Evolutionary conservation across 1,140 invertebrate species (phyloP).

Genomic region (Trachymyrmex cornetzi): DNA sequence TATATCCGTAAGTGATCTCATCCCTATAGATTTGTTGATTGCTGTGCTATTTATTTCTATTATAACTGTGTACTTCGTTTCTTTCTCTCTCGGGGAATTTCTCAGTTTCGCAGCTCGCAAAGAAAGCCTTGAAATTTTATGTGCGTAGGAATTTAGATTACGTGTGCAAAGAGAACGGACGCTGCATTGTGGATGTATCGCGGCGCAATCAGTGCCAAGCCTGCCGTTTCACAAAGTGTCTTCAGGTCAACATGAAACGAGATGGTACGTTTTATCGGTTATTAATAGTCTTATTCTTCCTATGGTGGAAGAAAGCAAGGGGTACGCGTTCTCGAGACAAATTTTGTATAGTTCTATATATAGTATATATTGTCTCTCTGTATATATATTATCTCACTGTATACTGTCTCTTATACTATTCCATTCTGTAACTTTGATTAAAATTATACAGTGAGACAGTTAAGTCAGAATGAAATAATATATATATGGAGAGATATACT

Average conservation of each 20-base stretch:
- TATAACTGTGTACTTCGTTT: not conserved
- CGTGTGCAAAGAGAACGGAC: constrained; percentile 96
- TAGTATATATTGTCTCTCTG: no score
- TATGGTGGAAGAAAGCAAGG: no score
- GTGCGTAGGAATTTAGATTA: constrained; percentile 93
- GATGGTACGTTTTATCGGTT: constrained; percentile 90
- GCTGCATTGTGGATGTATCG: constrained; percentile 96
- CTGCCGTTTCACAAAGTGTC: constrained; percentile 96
- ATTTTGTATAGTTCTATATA: no score
- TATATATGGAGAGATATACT: no score
- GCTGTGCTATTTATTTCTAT: not conserved
- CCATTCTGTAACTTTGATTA: no score
- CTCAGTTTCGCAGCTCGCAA: no score
- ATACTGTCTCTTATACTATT: no score
- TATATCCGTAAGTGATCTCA: not conserved
- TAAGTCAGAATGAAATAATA: no score
- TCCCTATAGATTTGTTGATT: not conserved
- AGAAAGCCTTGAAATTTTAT: not conserved
- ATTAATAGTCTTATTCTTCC: constrained; percentile 43
- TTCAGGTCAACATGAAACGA: constrained; percentile 97
- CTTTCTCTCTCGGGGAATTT: not conserved
- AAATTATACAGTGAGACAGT: no score
- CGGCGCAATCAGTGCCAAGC: constrained; percentile 98
- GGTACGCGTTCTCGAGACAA: no score
- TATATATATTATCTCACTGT: no score